phyloP scores from a whole-genome alignment of 2,797 vertebrate species.

The Pangasius krempfi region DNA sequence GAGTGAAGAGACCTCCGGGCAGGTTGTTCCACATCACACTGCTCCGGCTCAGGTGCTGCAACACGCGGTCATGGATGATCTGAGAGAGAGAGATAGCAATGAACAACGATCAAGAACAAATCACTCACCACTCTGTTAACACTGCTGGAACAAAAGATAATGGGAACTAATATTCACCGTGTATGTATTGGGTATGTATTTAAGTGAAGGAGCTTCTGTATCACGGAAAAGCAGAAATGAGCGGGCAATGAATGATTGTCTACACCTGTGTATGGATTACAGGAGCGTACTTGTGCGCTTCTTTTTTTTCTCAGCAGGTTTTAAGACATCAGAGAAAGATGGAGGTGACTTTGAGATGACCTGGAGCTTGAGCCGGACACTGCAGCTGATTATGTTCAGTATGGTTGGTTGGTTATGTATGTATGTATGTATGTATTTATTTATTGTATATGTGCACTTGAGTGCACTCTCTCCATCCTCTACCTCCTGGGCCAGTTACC shows the following conservation, averaged over 20 bases:
- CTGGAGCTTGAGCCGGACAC: not conserved
- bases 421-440: no score
- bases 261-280: not conserved
- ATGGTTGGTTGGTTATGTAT: no score
- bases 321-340: no score
- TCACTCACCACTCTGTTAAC: no score
- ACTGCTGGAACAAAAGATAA: not conserved
- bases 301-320: not conserved
- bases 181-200: not conserved
- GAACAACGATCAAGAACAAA: no score
- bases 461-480: no score
- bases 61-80: slow-evolving; percentile 99
- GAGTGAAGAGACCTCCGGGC: slow-evolving; percentile 94
- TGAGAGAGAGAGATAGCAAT: slow-evolving; percentile 58
- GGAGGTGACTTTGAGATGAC: not conserved
- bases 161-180: not conserved
- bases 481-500: no score
- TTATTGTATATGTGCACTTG: not conserved
- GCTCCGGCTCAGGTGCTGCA: slow-evolving; percentile 91
- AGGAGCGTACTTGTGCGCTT: not conserved
- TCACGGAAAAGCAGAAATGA: not conserved
- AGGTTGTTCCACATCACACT: slow-evolving; percentile 98
- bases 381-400: not conserved
- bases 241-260: not conserved
- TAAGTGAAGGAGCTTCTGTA: not conserved